Conservation (phyloP, 2,797 vertebrate species). For the Columba guinea region DNA sequence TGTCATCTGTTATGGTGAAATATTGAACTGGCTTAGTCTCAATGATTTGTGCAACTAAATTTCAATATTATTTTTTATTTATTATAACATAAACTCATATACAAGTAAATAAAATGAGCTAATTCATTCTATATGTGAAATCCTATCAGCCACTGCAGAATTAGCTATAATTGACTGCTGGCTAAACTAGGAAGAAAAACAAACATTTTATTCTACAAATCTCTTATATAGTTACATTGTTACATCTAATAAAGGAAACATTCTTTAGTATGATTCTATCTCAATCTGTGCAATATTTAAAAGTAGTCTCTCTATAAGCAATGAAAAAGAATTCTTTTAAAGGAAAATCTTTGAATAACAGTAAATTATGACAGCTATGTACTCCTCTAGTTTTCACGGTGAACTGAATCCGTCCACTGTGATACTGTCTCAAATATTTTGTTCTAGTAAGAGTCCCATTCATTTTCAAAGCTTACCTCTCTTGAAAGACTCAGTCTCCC, state of each 20-base stretch:
- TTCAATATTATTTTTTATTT: neutral
- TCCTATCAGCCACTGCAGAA: neutral
- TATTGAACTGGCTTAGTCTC: neutral
- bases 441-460: slow-evolving; percentile 5
- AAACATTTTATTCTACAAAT: neutral
- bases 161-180: neutral
- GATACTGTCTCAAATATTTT: neutral
- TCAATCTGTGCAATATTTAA: neutral
- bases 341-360: neutral
- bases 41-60: neutral
- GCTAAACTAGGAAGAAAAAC: neutral
- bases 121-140: neutral
- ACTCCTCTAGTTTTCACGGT: neutral
- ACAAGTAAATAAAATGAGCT: neutral
- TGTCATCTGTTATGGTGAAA: neutral
- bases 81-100: neutral
- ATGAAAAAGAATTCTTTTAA: neutral
- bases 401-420: neutral
- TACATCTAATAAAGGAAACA: neutral
- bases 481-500: slow-evolving; percentile 18
- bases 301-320: neutral
- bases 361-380: neutral
- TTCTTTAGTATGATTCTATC: neutral
- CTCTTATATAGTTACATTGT: neutral
- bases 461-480: slow-evolving; percentile 22